Conservation (phyloP, 2,797 vertebrate species). For the Caiman crocodilus region DNA sequence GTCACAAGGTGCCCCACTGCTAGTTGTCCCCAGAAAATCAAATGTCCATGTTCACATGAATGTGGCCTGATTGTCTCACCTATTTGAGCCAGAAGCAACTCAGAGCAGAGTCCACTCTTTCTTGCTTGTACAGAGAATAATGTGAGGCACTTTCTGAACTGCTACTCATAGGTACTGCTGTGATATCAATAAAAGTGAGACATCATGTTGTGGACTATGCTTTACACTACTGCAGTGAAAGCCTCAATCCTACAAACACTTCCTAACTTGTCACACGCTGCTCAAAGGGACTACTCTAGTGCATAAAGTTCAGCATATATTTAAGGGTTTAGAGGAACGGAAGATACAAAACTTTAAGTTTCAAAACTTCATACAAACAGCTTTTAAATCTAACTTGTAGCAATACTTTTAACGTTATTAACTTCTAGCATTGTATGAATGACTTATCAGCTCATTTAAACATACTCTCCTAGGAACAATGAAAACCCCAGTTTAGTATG, state of each 20-base stretch:
- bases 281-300: background rate
- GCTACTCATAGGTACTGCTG: no score
- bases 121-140: no score
- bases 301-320: fast-evolving
- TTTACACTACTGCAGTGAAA: background rate
- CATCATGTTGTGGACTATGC: background rate
- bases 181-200: background rate
- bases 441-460: background rate
- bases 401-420: background rate
- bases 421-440: background rate
- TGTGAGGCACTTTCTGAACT: no score
- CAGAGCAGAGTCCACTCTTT: background rate
- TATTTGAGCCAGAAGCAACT: background rate
- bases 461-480: background rate
- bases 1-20: no score
- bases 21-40: no score
- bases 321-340: background rate
- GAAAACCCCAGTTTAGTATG: background rate
- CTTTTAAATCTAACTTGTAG: background rate
- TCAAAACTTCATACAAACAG: background rate
- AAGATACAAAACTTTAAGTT: background rate
- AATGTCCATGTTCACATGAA: no score
- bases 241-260: background rate
- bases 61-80: background rate
- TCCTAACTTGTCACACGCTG: background rate